Evolutionary conservation across 1,140 invertebrate genomes (phyloP), one percentile per base, ranked within the genome.

Genomic region (Trichonephila clavipes): DNA sequence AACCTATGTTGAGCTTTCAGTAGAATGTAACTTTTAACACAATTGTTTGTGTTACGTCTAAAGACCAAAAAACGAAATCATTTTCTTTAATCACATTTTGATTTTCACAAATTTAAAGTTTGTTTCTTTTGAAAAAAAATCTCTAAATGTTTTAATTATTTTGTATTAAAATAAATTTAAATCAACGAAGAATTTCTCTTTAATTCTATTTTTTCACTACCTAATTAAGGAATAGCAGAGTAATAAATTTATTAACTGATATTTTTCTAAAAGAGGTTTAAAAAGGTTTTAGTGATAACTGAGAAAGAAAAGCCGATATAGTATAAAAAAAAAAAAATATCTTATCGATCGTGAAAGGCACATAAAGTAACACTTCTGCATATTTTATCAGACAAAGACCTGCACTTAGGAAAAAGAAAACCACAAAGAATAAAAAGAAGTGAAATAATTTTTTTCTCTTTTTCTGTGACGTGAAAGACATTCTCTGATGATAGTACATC

Each of bases 301-400:
- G 21, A 1, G 51, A 18, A 88, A 40, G 16, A 88, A 51, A 88
- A 88, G 19, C 86, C 51, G 34, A 21, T 88, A 19, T 16, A 66
- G 21, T 40, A 66, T 66, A 87, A 88, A 88, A 81, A 85, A 0
- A 40, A 87, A 14, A 44, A 88, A 51, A 81, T 58, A n/a, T 24
- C 12, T 90, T 92, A 92, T 92, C 81, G 90, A 92, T 92, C 62
- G 66, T 10, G 69, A 92, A 92, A 34, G 24, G 85, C 66, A 58
- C 61, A 62, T 61, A 92, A 92, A 92, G 90, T 85, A 92, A 85
- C 90, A 92, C 90, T 92, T 92, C 90, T 92, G 85, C 90, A 92
- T 92, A 92, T 92, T 92, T 92, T 92, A 92, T 92, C 90, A 92
- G 90, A 92, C 90, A 92, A 92, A 82, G 62, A 61, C 81, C 62